Percentiles rank a stretch among this genome's conserved stretches.
These are phyloP conservation scores for Zaprionus bogoriensis DNA, from an alignment of 2,888 invertebrate species.

Conservation along the genomic window DNA sequence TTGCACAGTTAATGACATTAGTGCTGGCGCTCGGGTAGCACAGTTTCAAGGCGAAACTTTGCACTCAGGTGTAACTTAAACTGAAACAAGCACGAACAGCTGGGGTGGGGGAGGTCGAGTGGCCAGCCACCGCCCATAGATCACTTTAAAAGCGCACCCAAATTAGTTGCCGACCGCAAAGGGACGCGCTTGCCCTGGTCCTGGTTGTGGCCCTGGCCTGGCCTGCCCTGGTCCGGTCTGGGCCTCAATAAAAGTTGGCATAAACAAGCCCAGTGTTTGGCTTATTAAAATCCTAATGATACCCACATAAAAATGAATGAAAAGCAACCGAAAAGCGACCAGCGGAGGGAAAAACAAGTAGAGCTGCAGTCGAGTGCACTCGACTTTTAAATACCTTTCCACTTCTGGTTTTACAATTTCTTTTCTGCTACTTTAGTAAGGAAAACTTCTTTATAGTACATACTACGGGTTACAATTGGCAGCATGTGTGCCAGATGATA, in stretches of 20 bases:
- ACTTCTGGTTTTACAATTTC: too few species aligned
- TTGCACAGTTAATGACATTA: constrained; percentile 65
- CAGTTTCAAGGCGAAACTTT: constrained; percentile 31
- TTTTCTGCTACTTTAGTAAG: too few species aligned
- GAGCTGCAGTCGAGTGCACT: too few species aligned
- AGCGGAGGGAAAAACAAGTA: too few species aligned
- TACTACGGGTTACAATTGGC: too few species aligned
- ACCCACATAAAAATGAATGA: constrained; percentile 44
- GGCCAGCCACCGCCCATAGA: constrained; percentile 21
- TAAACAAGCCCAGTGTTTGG: constrained; percentile 59
- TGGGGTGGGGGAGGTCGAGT: neutral
- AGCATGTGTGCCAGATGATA: too few species aligned
- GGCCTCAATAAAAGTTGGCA: constrained; percentile 29
- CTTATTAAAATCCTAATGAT: constrained; percentile 76
- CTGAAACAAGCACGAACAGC: neutral
- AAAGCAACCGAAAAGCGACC: constrained; percentile 11
- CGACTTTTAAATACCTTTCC: too few species aligned
- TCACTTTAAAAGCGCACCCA: constrained; percentile 32
- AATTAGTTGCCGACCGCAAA: constrained; percentile 42
- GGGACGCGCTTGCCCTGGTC: too few species aligned
- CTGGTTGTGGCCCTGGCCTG: too few species aligned
- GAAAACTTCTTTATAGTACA: too few species aligned
- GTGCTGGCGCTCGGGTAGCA: constrained; percentile 37
- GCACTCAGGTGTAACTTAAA: constrained; percentile 19
- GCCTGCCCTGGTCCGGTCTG: neutral